Conservation (phyloP, 1,140 invertebrate genomes). For the Trichonephila inaurata region DNA sequence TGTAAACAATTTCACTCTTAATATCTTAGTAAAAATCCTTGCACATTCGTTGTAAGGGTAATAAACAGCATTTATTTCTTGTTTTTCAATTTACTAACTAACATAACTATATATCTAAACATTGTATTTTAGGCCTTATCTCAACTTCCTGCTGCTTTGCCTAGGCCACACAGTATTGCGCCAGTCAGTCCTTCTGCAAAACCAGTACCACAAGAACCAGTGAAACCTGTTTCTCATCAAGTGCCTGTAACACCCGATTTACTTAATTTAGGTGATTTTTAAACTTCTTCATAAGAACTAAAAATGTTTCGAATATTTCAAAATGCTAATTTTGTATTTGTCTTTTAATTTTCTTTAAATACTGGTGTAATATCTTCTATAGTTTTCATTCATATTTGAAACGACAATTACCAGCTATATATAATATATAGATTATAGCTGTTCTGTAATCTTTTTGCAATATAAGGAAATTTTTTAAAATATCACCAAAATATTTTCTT, state of each 20-base stretch:
- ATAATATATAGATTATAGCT: no score
- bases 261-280: slow-evolving; percentile 63
- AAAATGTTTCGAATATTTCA: not conserved
- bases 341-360: no score
- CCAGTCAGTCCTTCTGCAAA: slow-evolving; percentile 37
- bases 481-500: no score
- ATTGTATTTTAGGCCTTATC: slow-evolving; percentile 45
- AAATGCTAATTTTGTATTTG: not conserved
- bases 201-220: slow-evolving; percentile 45
- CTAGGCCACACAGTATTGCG: slow-evolving; percentile 75
- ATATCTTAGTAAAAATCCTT: no score
- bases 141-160: slow-evolving; percentile 67
- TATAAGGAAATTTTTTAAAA: no score
- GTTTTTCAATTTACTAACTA: not conserved
- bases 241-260: slow-evolving; percentile 70
- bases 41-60: no score
- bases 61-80: no score
- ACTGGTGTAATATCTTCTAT: no score
- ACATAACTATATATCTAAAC: not conserved
- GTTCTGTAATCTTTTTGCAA: no score
- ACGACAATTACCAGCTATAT: not conserved
- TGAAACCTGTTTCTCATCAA: slow-evolving; percentile 42
- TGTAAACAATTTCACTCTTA: no score
- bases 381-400: no score
- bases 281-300: not conserved